Percentiles rank a stretch among this genome's conserved stretches.
These are phyloP conservation scores for Gymnoscopelus braueri DNA, from an alignment of 2,797 vertebrate species.

Conservation along the genomic window DNA sequence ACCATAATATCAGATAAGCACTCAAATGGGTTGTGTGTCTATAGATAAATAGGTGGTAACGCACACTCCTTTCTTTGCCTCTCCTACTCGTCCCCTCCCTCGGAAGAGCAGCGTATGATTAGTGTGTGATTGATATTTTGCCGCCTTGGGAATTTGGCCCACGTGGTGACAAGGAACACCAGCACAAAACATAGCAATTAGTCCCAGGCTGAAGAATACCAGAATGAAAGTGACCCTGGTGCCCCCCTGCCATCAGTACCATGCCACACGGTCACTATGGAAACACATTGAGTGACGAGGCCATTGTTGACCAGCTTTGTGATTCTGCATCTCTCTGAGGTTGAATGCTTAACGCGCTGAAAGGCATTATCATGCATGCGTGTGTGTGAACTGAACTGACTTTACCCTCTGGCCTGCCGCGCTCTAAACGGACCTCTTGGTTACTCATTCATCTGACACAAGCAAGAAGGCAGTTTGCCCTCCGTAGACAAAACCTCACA, in stretches of 20 bases:
- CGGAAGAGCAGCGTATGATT: slow-evolving; percentile 58
- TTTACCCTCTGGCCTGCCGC: slow-evolving; percentile 61
- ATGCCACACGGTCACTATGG: slow-evolving; percentile 58
- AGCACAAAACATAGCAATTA: slow-evolving; percentile 71
- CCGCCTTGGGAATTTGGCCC: slow-evolving; percentile 62
- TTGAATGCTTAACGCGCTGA: slow-evolving; percentile 36
- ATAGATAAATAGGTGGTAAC: slow-evolving; percentile 8
- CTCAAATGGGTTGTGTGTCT: background rate
- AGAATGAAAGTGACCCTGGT: slow-evolving; percentile 61
- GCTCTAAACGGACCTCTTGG: slow-evolving; percentile 53
- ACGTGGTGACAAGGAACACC: slow-evolving; percentile 53
- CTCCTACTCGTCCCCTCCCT: slow-evolving; percentile 26
- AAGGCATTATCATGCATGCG: slow-evolving; percentile 68
- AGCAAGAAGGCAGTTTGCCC: slow-evolving; percentile 49
- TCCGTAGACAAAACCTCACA: slow-evolving; percentile 35
- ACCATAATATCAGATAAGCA: slow-evolving; percentile 13
- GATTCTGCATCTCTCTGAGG: slow-evolving; percentile 48
- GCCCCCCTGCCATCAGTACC: slow-evolving; percentile 20
- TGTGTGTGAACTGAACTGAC: slow-evolving; percentile 70
- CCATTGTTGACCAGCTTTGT: slow-evolving; percentile 74
- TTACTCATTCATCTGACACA: slow-evolving; percentile 68
- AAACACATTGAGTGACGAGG: slow-evolving; percentile 70
- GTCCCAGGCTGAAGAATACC: slow-evolving; percentile 56
- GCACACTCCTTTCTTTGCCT: background rate
- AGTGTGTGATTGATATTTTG: slow-evolving; percentile 67